These are phyloP conservation scores for Sphyrna mokarran DNA, from an alignment of 2,113 vertebrate species.

Conservation along the genomic window DNA sequence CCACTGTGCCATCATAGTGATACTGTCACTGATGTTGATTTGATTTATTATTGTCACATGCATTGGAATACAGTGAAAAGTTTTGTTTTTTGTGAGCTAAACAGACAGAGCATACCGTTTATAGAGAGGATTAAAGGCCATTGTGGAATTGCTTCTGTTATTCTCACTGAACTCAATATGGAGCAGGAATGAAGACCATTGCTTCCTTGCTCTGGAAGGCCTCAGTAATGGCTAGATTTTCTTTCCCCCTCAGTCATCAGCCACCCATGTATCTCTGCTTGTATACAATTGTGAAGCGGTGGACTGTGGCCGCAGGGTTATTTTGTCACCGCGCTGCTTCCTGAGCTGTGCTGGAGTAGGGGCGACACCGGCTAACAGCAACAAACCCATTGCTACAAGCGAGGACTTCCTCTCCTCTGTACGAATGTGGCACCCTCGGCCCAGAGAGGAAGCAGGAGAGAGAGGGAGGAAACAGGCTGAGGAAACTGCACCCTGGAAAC, in stretches of 20 bases:
- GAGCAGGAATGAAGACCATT: too few species aligned
- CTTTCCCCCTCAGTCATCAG: neutral
- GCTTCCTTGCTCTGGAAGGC: neutral
- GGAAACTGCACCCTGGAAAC: constrained; percentile 30
- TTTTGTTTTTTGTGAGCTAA: too few species aligned
- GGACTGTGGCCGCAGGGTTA: neutral
- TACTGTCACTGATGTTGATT: too few species aligned
- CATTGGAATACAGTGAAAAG: too few species aligned
- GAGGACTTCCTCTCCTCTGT: neutral
- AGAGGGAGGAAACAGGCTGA: constrained; percentile 24
- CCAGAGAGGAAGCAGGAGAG: neutral
- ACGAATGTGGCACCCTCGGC: neutral
- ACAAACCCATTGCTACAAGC: constrained; percentile 6
- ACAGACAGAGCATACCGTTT: too few species aligned
- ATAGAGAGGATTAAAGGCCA: neutral
- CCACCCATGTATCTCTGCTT: neutral
- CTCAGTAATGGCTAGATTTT: neutral
- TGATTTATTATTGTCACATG: too few species aligned
- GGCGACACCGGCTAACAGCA: neutral
- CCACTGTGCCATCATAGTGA: too few species aligned
- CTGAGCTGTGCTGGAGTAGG: neutral
- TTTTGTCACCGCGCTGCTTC: neutral
- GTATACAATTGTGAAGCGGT: neutral
- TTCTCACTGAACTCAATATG: neutral
- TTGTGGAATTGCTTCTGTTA: neutral